Percentiles rank a stretch among this genome's conserved stretches.
Conservation (phyloP, 2,888 invertebrate species). For the Heteromurus nitidus region DNA sequence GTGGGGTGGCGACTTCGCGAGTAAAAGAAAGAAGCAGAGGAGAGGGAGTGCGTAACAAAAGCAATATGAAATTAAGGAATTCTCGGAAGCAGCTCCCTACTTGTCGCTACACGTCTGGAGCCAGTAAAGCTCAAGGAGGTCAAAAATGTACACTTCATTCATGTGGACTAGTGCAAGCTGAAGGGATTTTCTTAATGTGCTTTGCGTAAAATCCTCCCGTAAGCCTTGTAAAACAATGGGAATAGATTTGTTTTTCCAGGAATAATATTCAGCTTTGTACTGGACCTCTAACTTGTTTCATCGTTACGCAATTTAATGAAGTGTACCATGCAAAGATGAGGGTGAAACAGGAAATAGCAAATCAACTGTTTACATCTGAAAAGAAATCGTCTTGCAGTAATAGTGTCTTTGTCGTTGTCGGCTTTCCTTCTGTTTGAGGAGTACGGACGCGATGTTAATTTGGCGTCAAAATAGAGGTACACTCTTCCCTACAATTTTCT, state of each 20-base stretch:
- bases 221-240: too few relatives aligned
- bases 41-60: constrained; percentile 4
- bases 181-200: too few relatives aligned
- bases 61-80: constrained; percentile 32
- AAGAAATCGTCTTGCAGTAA: too few relatives aligned
- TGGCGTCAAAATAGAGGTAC: too few relatives aligned
- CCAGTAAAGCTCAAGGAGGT: constrained; percentile 47
- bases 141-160: too few relatives aligned
- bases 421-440: neutral
- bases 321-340: neutral
- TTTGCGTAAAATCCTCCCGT: too few relatives aligned
- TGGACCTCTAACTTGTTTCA: too few relatives aligned
- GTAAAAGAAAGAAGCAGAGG: neutral
- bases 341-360: constrained; percentile 41
- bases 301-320: neutral
- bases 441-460: constrained; percentile 11
- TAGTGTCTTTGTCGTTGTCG: neutral
- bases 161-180: too few relatives aligned
- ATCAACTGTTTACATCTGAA: constrained; percentile 24
- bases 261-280: too few relatives aligned
- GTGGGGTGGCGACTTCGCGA: neutral
- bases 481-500: constrained; percentile 58
- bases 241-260: too few relatives aligned
- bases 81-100: constrained; percentile 29
- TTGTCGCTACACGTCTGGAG: constrained; percentile 39